A percentile compares a stretch with the other conserved stretches of the same genome.
These are phyloP conservation scores for Arbacia lixula DNA, from an alignment of 53 echinoderm and acorn worm species.

Conservation along the genomic window DNA sequence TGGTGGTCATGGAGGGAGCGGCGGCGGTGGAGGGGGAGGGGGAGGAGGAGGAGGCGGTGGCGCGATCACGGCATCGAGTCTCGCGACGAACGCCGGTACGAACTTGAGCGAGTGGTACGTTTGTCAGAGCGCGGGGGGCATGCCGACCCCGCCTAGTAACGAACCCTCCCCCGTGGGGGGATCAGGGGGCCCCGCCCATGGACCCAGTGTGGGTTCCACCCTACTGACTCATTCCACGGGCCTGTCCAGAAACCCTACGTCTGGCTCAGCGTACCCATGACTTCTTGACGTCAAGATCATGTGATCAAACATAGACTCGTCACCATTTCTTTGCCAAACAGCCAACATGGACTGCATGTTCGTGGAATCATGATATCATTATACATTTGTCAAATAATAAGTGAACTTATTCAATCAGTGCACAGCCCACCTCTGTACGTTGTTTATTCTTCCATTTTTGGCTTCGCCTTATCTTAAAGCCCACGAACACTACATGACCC, in stretches of 20 bases:
- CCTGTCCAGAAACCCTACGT: background rate
- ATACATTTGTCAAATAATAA: too few relatives aligned
- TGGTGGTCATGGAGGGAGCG: background rate
- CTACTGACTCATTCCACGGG: conserved; percentile 41
- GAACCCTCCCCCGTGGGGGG: conserved; percentile 91
- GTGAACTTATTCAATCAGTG: too few relatives aligned
- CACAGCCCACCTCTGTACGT: too few relatives aligned
- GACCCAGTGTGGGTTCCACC: conserved; percentile 18
- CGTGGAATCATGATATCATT: too few relatives aligned
- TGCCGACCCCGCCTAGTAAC: conserved; percentile 97
- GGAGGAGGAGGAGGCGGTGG: conserved; percentile 37
- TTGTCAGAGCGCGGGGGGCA: conserved; percentile 95
- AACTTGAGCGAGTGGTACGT: conserved; percentile 99
- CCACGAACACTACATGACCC: too few relatives aligned
- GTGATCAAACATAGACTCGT: background rate
- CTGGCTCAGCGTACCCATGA: conserved; percentile 29
- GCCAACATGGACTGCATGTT: too few relatives aligned
- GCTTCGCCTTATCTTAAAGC: too few relatives aligned
- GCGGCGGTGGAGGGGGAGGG: conserved; percentile 7
- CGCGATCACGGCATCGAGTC: conserved; percentile 66
- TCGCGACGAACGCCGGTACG: conserved; percentile 81
- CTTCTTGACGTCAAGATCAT: background rate
- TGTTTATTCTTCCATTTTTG: too few relatives aligned
- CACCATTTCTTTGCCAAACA: too few relatives aligned
- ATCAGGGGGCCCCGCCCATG: background rate